phyloP scores from a whole-genome alignment of 1,140 invertebrate genomes.

The Callitettix versicolor region DNA sequence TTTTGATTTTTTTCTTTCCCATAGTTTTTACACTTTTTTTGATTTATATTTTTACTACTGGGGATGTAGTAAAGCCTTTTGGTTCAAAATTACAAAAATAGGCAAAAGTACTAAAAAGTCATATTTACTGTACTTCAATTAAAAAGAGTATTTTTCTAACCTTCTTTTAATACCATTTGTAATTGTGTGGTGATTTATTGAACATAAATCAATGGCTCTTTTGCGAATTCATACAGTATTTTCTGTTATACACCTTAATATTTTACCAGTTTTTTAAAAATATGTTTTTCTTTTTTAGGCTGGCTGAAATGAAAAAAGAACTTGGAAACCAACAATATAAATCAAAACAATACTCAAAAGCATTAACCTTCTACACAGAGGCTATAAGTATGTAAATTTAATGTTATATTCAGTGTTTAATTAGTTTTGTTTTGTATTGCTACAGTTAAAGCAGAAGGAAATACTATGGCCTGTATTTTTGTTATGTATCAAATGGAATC shows the following conservation, averaged over 20 bases:
- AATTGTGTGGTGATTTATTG: too few species aligned
- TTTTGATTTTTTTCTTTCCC: background rate
- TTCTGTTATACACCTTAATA: background rate
- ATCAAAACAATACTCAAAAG: slow-evolving; percentile 74
- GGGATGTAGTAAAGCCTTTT: too few species aligned
- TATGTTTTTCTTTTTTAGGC: too few species aligned
- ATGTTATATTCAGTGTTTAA: background rate
- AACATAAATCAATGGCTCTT: too few species aligned
- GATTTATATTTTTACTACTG: too few species aligned
- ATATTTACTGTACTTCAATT: background rate
- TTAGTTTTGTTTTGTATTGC: too few species aligned
- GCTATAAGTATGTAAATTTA: slow-evolving; percentile 56
- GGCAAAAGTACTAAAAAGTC: background rate
- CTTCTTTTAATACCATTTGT: too few species aligned
- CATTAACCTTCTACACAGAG: slow-evolving; percentile 71
- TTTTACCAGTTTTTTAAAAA: too few species aligned
- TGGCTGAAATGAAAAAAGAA: slow-evolving; percentile 78
- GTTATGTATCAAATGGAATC: background rate
- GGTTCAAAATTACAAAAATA: too few species aligned
- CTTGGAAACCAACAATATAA: slow-evolving; percentile 80
- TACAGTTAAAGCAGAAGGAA: background rate
- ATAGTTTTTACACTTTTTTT: background rate
- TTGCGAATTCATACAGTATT: background rate
- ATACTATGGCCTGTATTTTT: background rate
- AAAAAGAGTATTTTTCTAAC: background rate